Conservation (phyloP, 2,797 vertebrate genomes). For the Enteromius paludinosus region DNA sequence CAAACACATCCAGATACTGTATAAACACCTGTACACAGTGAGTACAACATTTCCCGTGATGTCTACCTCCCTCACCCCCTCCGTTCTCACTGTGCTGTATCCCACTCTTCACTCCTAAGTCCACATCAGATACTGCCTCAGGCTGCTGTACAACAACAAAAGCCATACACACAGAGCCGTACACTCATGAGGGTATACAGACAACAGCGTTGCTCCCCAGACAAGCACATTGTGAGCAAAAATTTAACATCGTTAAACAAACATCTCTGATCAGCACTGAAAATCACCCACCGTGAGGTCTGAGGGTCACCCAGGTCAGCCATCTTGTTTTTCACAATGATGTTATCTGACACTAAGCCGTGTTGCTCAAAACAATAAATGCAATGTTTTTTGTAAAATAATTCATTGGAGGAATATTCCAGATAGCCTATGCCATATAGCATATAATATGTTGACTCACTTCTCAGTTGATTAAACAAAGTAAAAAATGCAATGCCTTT, state of each 20-base stretch:
- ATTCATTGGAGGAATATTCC: not conserved
- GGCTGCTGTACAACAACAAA: slow-evolving; percentile 51
- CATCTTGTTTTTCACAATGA: slow-evolving; percentile 66
- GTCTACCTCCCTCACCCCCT: slow-evolving; percentile 70
- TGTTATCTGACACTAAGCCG: slow-evolving; percentile 59
- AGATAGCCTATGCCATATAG: not conserved
- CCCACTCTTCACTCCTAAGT: slow-evolving; percentile 61
- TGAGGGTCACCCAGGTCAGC: slow-evolving; percentile 47
- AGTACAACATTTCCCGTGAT: slow-evolving; percentile 58
- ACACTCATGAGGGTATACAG: not conserved
- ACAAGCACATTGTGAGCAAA: not conserved
- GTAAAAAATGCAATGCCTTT: not conserved
- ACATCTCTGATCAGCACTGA: slow-evolving; percentile 15
- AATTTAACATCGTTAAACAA: not conserved
- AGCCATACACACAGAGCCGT: not conserved
- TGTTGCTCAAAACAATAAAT: slow-evolving; percentile 25
- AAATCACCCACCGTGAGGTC: slow-evolving; percentile 21
- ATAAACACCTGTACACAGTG: slow-evolving; percentile 35
- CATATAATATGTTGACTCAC: not conserved
- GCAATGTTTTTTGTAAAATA: not conserved
- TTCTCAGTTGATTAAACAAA: not conserved
- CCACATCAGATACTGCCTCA: slow-evolving; percentile 73
- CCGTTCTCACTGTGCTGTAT: slow-evolving; percentile 56
- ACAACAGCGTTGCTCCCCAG: not conserved
- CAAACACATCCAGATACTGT: slow-evolving; percentile 33